Evolutionary conservation across 2,113 vertebrate genomes (phyloP).

Genomic region (Coregonus clupeaformis): DNA sequence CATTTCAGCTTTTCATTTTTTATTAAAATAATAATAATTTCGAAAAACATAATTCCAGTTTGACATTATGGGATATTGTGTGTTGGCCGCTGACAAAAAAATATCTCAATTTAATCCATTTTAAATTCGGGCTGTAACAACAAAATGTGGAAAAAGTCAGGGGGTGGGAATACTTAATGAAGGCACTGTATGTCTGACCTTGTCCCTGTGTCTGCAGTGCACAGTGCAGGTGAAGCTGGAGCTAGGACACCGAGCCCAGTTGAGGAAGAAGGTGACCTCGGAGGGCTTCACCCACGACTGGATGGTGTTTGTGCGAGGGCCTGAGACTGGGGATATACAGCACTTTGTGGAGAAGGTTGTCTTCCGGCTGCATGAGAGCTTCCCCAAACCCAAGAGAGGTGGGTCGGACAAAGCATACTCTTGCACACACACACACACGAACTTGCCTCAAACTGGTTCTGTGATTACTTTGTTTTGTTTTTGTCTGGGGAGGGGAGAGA

Average conservation of each 20-base stretch:
- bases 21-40: too few species aligned
- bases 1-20: too few species aligned
- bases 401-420: slow-evolving; percentile 44
- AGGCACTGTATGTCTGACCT: neutral
- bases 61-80: too few species aligned
- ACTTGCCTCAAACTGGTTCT: too few species aligned
- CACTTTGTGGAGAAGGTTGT: slow-evolving; percentile 98
- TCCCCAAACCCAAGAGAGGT: slow-evolving; percentile 97
- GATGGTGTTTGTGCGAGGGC: slow-evolving; percentile 98
- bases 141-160: too few species aligned
- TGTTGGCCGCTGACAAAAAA: too few species aligned
- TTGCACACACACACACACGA: neutral
- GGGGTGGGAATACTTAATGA: too few species aligned
- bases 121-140: too few species aligned
- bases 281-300: slow-evolving; percentile 99
- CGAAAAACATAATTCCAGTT: too few species aligned
- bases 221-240: slow-evolving; percentile 98
- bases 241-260: slow-evolving; percentile 94
- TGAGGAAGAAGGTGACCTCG: slow-evolving; percentile 93
- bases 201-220: slow-evolving; percentile 72
- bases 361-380: slow-evolving; percentile 97
- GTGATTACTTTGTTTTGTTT: neutral
- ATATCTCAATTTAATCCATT: too few species aligned
- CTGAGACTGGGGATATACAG: slow-evolving; percentile 95
- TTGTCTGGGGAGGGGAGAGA: too few species aligned